A percentile compares a stretch with the other conserved stretches of the same genome.
Evolutionary conservation across 2,888 invertebrate species (phyloP).

Genomic region (Drosophila anomalata): DNA sequence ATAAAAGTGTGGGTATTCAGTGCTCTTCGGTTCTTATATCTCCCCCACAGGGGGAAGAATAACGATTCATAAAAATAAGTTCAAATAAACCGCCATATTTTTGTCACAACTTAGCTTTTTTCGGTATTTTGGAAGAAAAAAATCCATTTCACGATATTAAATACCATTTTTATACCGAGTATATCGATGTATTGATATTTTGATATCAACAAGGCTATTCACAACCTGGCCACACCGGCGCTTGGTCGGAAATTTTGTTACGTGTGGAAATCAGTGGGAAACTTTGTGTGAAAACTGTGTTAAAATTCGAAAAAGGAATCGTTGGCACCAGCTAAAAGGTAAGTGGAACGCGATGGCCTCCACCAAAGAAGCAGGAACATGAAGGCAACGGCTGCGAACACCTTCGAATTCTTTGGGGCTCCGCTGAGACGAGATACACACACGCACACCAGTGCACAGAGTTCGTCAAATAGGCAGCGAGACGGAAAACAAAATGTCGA

Average conservation of each 20-base stretch:
- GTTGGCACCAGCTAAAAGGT: conserved; percentile 49
- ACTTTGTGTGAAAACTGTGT: conserved; percentile 61
- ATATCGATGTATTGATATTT: not conserved
- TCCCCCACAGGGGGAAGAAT: too few relatives aligned
- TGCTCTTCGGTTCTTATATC: too few relatives aligned
- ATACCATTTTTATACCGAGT: too few relatives aligned
- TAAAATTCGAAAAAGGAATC: conserved; percentile 39
- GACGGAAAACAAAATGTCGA: conserved; percentile 80
- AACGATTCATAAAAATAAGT: too few relatives aligned
- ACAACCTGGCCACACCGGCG: conserved; percentile 47
- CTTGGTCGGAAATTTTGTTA: conserved; percentile 65
- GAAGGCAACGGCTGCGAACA: conserved; percentile 18
- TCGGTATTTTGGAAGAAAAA: too few relatives aligned
- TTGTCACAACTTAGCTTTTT: too few relatives aligned
- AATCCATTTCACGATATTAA: too few relatives aligned
- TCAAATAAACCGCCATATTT: too few relatives aligned
- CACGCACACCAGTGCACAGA: conserved; percentile 30
- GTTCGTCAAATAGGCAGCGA: conserved; percentile 68
- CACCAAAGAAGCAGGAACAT: not conserved
- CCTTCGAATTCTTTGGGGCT: conserved; percentile 50
- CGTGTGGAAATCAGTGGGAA: conserved; percentile 58
- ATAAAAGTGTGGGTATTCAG: too few relatives aligned
- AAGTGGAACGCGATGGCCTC: conserved; percentile 40
- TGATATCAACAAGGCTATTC: not conserved
- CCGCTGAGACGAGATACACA: conserved; percentile 61